Conservation (phyloP, 2,888 invertebrate species). For the Aplocera efformata region DNA sequence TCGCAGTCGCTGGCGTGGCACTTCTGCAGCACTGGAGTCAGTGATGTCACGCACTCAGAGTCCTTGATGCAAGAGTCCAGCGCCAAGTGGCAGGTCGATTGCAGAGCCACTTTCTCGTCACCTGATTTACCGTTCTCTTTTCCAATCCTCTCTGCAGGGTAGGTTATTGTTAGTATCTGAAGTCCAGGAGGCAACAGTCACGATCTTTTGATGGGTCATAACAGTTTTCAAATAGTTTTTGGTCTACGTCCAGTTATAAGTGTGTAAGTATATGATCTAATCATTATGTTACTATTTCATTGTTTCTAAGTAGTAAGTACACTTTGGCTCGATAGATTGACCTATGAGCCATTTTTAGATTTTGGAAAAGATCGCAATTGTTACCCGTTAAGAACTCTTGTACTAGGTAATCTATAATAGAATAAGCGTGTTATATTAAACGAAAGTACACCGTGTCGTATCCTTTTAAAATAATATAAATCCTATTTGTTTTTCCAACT, state of each 20-base stretch:
- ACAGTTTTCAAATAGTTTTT: neutral
- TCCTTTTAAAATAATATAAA: too few species aligned
- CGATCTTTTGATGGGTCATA: neutral
- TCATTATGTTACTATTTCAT: too few species aligned
- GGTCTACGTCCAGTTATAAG: neutral
- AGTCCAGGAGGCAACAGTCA: conserved; percentile 9
- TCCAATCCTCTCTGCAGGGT: conserved; percentile 76
- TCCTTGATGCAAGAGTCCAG: conserved; percentile 91
- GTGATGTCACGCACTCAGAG: conserved; percentile 87
- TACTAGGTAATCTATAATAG: too few species aligned
- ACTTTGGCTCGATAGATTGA: too few species aligned
- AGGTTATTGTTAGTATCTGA: conserved; percentile 45
- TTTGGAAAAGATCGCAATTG: conserved; percentile 5
- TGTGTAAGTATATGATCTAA: too few species aligned
- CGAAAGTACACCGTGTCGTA: too few species aligned
- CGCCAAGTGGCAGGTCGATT: conserved; percentile 94
- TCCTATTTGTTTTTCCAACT: too few species aligned
- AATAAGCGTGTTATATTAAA: too few species aligned
- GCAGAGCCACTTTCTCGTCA: conserved; percentile 81
- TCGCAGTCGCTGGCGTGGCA: conserved; percentile 88
- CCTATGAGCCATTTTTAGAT: too few species aligned
- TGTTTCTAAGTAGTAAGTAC: too few species aligned
- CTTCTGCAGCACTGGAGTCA: conserved; percentile 91
- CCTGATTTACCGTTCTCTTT: conserved; percentile 78
- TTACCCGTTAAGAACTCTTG: neutral